These are phyloP conservation scores for Hybognathus amarus DNA, from an alignment of 2,797 vertebrate species.

Conservation along the genomic window DNA sequence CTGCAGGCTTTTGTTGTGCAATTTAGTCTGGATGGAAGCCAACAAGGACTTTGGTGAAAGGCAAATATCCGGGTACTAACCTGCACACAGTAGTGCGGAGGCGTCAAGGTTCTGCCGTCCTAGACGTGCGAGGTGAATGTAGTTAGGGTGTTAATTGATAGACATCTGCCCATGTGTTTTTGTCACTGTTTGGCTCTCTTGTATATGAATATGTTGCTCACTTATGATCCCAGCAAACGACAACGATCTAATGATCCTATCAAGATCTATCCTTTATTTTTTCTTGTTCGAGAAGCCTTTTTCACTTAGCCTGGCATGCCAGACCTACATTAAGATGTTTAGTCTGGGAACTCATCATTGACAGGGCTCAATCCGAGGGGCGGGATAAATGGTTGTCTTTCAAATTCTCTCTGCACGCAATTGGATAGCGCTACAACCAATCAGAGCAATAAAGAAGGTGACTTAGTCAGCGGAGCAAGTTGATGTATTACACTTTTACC, in stretches of 20 bases:
- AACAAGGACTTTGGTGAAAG: conserved; percentile 55
- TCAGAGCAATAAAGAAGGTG: too few relatives aligned
- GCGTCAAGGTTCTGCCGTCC: conserved; percentile 11
- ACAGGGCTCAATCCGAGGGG: too few relatives aligned
- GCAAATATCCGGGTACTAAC: conserved; percentile 51
- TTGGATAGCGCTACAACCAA: too few relatives aligned
- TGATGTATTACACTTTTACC: too few relatives aligned
- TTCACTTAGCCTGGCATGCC: too few relatives aligned
- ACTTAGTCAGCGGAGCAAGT: too few relatives aligned
- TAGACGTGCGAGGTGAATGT: not conserved
- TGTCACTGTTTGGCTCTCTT: not conserved
- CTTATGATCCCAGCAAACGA: not conserved
- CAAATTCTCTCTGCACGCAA: too few relatives aligned
- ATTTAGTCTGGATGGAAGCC: conserved; percentile 32
- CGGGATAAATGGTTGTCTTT: too few relatives aligned
- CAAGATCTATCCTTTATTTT: not conserved
- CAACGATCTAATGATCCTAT: not conserved
- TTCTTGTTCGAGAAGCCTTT: not conserved
- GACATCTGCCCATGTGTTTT: conserved; percentile 1
- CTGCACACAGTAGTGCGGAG: not conserved
- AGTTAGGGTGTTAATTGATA: conserved; percentile 9
- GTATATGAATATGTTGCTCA: not conserved
- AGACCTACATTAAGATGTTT: too few relatives aligned
- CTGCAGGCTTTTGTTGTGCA: conserved; percentile 44
- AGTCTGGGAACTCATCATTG: too few relatives aligned